These are phyloP conservation scores for Nasua narica DNA, from an alignment of 2,797 vertebrate species.

Conservation along the genomic window DNA sequence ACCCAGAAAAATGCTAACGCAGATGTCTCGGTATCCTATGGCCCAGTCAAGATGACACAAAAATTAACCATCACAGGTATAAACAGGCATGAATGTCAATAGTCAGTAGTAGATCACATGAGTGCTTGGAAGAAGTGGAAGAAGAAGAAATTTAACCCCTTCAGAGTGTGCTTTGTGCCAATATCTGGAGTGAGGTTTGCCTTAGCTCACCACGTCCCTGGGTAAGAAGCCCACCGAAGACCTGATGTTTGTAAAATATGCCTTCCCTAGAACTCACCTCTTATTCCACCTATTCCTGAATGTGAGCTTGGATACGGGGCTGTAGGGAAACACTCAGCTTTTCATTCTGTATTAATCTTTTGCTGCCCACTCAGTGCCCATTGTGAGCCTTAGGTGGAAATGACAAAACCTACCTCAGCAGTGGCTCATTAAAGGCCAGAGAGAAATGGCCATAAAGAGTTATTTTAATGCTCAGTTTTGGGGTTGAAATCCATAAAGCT, in stretches of 20 bases:
- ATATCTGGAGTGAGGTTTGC: neutral
- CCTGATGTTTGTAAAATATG: neutral
- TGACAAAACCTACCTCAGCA: conserved; percentile 12
- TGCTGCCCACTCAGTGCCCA: neutral
- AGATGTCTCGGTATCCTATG: neutral
- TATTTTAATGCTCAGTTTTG: neutral
- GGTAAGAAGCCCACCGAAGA: neutral
- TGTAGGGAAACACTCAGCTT: neutral
- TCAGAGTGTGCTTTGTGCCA: neutral
- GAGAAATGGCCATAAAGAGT: neutral
- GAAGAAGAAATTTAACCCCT: neutral
- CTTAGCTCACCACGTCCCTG: neutral
- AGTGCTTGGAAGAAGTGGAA: neutral
- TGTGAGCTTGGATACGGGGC: neutral
- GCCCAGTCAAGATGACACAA: neutral
- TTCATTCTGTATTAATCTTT: conserved; percentile 56
- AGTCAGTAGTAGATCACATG: neutral
- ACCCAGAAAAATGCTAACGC: neutral
- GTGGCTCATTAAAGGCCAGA: conserved; percentile 33
- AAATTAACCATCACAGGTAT: neutral
- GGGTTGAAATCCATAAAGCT: neutral
- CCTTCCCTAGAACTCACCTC: neutral
- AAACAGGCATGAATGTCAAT: neutral
- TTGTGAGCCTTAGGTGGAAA: conserved; percentile 6
- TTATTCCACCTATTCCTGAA: neutral